Conservation (phyloP, 2,888 invertebrate genomes). For the Apamea crenata region DNA sequence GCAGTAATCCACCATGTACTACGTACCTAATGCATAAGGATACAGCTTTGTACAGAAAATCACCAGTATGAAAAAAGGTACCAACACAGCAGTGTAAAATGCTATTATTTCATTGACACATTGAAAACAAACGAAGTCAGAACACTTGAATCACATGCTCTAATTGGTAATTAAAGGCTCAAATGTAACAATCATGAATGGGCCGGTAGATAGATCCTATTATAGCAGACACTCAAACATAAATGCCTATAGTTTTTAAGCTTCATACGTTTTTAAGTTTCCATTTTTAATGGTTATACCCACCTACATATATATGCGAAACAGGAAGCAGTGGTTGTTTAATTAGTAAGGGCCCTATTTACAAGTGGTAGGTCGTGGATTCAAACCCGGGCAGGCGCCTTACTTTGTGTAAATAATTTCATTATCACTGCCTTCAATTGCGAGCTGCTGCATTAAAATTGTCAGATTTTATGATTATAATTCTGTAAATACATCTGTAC, state of each 20-base stretch:
- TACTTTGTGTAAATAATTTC: background rate
- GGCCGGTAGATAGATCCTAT: background rate
- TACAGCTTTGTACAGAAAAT: background rate
- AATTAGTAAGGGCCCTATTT: no score
- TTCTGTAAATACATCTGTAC: background rate
- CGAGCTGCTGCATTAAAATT: background rate
- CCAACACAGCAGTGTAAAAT: background rate
- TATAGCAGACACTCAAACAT: background rate
- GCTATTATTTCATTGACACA: conserved; percentile 9
- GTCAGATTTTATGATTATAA: background rate
- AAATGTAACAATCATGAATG: conserved; percentile 53
- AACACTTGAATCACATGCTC: conserved; percentile 24
- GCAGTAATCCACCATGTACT: background rate
- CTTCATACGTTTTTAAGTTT: background rate
- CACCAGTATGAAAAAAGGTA: background rate
- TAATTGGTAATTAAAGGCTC: conserved; percentile 53
- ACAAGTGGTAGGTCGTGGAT: no score
- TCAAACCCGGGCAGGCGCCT: no score
- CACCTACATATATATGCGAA: no score
- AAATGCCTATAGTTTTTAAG: background rate
- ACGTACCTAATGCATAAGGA: background rate
- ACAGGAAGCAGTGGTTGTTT: background rate
- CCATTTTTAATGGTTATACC: no score
- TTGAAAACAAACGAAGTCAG: conserved; percentile 28
- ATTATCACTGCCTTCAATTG: no score